phyloP scores from a whole-genome alignment of 2,113 vertebrate species.

The Myotis lucifugus region DNA sequence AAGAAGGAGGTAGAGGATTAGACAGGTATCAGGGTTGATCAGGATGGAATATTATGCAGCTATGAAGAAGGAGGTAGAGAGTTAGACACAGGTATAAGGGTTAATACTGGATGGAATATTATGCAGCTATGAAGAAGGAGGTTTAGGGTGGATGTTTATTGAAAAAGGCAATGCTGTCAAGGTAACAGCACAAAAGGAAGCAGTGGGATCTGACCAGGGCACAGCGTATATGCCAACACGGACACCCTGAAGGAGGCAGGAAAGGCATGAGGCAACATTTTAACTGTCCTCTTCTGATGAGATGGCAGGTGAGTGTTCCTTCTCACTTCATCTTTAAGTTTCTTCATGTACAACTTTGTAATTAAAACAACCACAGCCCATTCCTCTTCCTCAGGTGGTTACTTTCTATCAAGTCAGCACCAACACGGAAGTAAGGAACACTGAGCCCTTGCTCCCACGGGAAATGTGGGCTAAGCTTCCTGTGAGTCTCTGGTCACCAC shows the following conservation, averaged over 20 bases:
- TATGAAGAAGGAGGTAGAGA: background rate
- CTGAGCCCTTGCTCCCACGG: accelerated
- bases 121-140: background rate
- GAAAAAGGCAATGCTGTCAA: background rate
- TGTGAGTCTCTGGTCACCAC: background rate
- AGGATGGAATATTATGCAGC: background rate
- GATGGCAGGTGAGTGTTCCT: too few relatives aligned
- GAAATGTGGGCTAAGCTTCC: accelerated
- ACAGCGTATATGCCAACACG: accelerated
- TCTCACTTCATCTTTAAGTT: background rate
- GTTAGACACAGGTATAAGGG: too few relatives aligned
- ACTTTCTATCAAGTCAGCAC: background rate
- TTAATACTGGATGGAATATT: background rate
- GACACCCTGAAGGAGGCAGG: background rate
- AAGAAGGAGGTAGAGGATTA: background rate
- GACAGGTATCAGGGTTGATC: background rate
- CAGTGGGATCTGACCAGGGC: accelerated
- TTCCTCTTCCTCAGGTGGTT: background rate
- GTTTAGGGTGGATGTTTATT: background rate
- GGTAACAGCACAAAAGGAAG: background rate
- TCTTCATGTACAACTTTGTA: background rate
- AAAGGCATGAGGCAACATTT: accelerated
- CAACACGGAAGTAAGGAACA: accelerated
- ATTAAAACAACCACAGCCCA: background rate
- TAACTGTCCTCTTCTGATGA: background rate